A percentile compares a stretch with the other conserved stretches of the same genome.
phyloP scores from a whole-genome alignment of 2,113 vertebrate species.

The Sakesphorus luctuosus region DNA sequence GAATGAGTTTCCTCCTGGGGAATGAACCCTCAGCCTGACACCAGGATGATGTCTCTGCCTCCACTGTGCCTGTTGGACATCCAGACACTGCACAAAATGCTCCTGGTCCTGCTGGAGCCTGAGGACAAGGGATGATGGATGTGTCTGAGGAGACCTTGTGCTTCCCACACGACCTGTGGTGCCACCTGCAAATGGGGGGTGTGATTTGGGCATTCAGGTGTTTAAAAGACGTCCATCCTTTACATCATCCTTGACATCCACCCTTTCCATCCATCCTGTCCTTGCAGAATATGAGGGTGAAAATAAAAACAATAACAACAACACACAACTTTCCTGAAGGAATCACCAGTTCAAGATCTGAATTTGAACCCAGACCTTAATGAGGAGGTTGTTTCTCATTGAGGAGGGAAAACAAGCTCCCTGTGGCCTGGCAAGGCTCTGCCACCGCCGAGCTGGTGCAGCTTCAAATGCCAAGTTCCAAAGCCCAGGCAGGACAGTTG shows the following conservation, averaged over 20 bases:
- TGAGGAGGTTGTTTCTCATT: not conserved
- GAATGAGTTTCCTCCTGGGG: not conserved
- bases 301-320: not conserved
- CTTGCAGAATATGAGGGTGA: not conserved
- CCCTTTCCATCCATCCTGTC: not conserved
- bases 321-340: not conserved
- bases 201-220: not conserved
- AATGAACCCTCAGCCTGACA: not conserved
- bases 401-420: not conserved
- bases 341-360: conserved; percentile 2
- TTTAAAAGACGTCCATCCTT: not conserved
- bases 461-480: not conserved
- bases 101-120: accelerated
- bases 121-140: accelerated
- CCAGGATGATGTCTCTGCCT: not conserved
- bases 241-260: no score
- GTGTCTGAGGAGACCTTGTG: not conserved
- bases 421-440: not conserved
- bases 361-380: not conserved
- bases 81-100: not conserved
- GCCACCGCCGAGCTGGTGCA: not conserved
- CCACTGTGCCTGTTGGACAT: not conserved
- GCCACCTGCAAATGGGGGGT: accelerated
- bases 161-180: not conserved
- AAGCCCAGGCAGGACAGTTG: not conserved